A percentile compares a stretch with the other conserved stretches of the same genome.
These are phyloP conservation scores for Microctenopoma lineatum DNA, from an alignment of 2,797 vertebrate genomes.

Conservation along the genomic window DNA sequence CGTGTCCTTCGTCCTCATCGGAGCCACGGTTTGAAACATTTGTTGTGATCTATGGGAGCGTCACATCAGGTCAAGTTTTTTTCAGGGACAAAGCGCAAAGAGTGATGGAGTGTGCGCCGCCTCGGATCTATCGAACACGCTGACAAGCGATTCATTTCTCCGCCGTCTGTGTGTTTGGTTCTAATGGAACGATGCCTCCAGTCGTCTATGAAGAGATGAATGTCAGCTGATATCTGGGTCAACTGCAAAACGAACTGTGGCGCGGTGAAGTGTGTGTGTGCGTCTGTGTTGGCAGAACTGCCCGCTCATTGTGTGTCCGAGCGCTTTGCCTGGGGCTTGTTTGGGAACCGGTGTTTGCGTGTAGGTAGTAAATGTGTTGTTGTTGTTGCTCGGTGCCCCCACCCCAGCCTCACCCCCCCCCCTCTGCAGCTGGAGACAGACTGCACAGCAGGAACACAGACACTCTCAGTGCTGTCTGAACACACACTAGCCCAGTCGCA, in stretches of 20 bases:
- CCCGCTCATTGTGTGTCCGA: constrained; percentile 9
- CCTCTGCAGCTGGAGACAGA: constrained; percentile 25
- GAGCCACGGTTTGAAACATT: constrained; percentile 11
- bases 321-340: constrained; percentile 9
- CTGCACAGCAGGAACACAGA: constrained; percentile 30
- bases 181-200: constrained; percentile 53
- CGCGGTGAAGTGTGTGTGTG: constrained; percentile 13
- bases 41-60: constrained; percentile 5
- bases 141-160: constrained; percentile 66
- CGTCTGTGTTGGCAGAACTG: constrained; percentile 1
- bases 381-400: neutral
- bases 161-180: constrained; percentile 17
- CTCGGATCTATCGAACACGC: constrained; percentile 46
- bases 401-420: neutral
- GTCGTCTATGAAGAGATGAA: constrained; percentile 41
- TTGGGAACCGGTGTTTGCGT: neutral
- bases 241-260: neutral
- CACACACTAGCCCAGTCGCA: constrained; percentile 20
- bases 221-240: constrained; percentile 61
- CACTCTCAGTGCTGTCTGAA: constrained; percentile 13
- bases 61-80: constrained; percentile 28
- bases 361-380: constrained; percentile 8
- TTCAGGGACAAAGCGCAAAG: constrained; percentile 30
- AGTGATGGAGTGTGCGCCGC: constrained; percentile 64
- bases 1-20: constrained; percentile 6